Conservation (phyloP, 2,113 vertebrate genomes). For the Lepus americanus region DNA sequence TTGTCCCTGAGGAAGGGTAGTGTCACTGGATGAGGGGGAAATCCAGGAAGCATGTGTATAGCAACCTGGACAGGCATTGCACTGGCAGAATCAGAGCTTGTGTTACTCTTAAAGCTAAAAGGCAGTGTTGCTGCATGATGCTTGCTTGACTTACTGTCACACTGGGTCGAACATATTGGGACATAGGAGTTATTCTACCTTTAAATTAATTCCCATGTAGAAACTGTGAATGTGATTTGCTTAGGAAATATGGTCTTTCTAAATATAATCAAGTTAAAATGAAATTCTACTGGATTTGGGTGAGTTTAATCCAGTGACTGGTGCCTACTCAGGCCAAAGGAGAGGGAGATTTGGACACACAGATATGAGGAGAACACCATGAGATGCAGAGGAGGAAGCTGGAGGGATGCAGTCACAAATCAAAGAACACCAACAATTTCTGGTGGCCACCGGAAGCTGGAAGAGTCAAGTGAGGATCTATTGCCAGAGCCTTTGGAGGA, state of each 20-base stretch:
- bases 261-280: background rate
- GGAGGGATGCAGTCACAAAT: no score
- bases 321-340: background rate
- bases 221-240: background rate
- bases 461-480: background rate
- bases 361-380: no score
- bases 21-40: background rate
- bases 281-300: background rate
- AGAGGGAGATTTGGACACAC: background rate
- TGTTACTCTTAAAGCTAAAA: background rate
- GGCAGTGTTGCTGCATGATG: rapidly evolving
- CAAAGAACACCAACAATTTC: no score
- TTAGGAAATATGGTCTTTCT: background rate
- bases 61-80: background rate
- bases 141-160: background rate
- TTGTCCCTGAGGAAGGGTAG: background rate
- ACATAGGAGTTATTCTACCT: rapidly evolving
- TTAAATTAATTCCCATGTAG: background rate
- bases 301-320: background rate
- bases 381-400: background rate
- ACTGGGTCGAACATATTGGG: background rate
- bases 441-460: background rate
- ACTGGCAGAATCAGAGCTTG: rapidly evolving
- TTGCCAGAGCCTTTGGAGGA: no score
- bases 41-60: rapidly evolving